Base-by-base conservation (phyloP, 92 coral and sea anemone species). In the Chrysogorgia sp. region DNA sequence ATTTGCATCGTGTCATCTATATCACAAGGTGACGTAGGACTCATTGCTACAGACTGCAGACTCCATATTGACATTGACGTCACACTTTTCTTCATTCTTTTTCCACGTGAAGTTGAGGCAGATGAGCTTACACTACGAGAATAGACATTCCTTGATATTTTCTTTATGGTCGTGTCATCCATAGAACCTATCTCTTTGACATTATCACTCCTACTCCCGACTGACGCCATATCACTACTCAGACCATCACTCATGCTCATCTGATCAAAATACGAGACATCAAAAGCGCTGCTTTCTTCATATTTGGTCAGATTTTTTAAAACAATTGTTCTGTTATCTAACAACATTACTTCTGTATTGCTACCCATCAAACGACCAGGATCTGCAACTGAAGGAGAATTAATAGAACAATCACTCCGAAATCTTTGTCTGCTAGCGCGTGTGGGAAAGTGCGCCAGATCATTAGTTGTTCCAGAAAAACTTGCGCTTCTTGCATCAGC, bases 401-500 rank as follows among this genome's bases (percentile, higher is more conserved):
- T 72, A 41, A 72, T 34, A 17, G 65, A 72, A 41, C 55, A 56
- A 53, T 72, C 79, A 72, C 65, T 72, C 9, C 79, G 64, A 41
- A 53, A 72, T 32, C 34, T 56, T 55, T 35, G 79, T 12, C 79
- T 64, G 34, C 22, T 52, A 21, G 65, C 64, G 20, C 65, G 79
- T 43, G 50, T 60, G 23, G 79, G 79, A 56, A 1, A 72, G 29
- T 72, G 65, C 21, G 50, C 31, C 35, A 56, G 53, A 41, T 56
- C 79, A 50, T 94, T 97, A 1, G 97, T 89, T 71, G 97, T 94
- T 17, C 98, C 98, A 68, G 90, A 92, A 47, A 94, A 94, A 77
- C 98, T 94, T 1, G 98, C 89, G 77, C 98, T 91, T 22, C 98
- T 84, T 32, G 91, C 86, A 72, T 91, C 97, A 49, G 96, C 90